phyloP scores from a whole-genome alignment of 2,888 invertebrate species.

The Meteorus cinctellus region DNA sequence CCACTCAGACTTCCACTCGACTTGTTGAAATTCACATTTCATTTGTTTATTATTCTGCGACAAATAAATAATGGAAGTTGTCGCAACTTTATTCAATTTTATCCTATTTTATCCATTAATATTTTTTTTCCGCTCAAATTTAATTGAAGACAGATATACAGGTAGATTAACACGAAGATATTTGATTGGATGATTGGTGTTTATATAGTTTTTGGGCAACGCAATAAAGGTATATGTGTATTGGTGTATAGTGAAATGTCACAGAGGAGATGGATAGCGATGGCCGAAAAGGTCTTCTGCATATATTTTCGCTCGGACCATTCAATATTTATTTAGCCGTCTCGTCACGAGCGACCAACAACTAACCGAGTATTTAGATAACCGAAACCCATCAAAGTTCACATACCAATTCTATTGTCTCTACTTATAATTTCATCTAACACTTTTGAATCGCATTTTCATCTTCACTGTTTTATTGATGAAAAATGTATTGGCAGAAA shows the following conservation, averaged over 20 bases:
- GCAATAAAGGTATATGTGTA: slow-evolving; percentile 13
- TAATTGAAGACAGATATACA: background rate
- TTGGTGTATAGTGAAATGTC: slow-evolving; percentile 28
- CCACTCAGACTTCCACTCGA: slow-evolving; percentile 39
- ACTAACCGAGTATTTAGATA: slow-evolving; percentile 40
- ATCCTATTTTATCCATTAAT: background rate
- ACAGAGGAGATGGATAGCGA: slow-evolving; percentile 8
- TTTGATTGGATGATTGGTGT: slow-evolving; percentile 45
- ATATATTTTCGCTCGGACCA: slow-evolving; percentile 55
- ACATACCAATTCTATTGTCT: slow-evolving; percentile 41
- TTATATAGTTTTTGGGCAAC: slow-evolving; percentile 27
- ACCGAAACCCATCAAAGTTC: slow-evolving; percentile 30
- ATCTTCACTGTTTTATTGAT: background rate
- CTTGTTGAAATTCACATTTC: slow-evolving; percentile 27
- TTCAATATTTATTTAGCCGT: slow-evolving; percentile 58
- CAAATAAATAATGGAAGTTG: slow-evolving; percentile 5
- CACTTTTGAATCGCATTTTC: background rate
- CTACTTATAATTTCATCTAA: slow-evolving; percentile 23
- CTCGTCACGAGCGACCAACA: slow-evolving; percentile 23
- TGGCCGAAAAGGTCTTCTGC: slow-evolving; percentile 37
- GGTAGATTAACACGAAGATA: background rate
- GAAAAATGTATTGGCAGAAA: background rate
- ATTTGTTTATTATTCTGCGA: slow-evolving; percentile 11
- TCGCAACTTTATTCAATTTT: background rate
- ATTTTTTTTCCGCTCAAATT: background rate